phyloP scores from a whole-genome alignment of 92 coral and sea anemone genomes.

The Plumapathes pennacea region DNA sequence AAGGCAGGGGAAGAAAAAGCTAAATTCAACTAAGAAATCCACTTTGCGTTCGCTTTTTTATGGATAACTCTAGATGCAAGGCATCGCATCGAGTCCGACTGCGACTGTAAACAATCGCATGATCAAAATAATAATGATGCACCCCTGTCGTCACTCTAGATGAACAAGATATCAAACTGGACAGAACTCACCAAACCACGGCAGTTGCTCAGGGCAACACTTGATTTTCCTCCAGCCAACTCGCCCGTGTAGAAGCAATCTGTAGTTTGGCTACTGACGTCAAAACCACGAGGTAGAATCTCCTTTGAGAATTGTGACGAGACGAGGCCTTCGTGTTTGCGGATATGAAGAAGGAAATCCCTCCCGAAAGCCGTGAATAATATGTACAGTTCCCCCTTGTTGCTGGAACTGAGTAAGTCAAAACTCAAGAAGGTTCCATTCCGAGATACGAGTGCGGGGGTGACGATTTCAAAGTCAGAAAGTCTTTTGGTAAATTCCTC shows the following conservation, averaged over 20 bases:
- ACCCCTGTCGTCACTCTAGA: too few relatives aligned
- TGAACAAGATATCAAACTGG: too few relatives aligned
- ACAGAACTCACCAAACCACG: constrained; percentile 71
- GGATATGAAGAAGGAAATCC: constrained; percentile 55
- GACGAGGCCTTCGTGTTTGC: constrained; percentile 58
- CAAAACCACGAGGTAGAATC: constrained; percentile 11
- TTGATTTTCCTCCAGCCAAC: constrained; percentile 51
- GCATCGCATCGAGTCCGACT: too few relatives aligned
- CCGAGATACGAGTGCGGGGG: constrained; percentile 17
- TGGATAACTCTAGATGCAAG: too few relatives aligned
- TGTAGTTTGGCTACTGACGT: constrained; percentile 9
- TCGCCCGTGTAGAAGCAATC: constrained; percentile 63
- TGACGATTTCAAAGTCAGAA: constrained; percentile 35
- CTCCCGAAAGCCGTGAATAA: constrained; percentile 56
- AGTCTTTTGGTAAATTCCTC: constrained; percentile 30
- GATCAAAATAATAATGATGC: neutral
- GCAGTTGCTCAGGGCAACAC: constrained; percentile 75
- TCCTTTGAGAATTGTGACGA: constrained; percentile 59
- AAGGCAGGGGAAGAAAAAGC: too few relatives aligned
- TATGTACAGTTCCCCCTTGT: constrained; percentile 27
- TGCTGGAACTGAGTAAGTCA: constrained; percentile 4
- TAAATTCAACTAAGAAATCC: too few relatives aligned
- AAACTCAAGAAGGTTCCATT: constrained; percentile 14
- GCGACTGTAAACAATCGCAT: neutral
- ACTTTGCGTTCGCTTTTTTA: too few relatives aligned